A percentile compares a stretch with the other conserved stretches of the same genome.
Conservation (phyloP, 2,113 vertebrate species). For the Brachypteracias leptosomus region DNA sequence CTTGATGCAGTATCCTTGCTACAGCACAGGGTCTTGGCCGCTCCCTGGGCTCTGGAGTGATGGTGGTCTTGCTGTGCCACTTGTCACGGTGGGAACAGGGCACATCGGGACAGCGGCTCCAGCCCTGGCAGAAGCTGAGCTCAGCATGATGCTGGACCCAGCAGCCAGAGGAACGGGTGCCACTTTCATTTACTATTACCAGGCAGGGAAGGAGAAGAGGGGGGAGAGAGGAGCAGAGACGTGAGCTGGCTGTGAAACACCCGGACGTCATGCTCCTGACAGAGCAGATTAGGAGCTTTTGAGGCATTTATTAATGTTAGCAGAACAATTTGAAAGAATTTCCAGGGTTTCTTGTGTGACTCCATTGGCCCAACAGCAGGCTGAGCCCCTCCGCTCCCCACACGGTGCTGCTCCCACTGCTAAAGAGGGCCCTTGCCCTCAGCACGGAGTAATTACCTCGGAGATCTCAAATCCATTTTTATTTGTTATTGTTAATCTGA, state of each 20-base stretch:
- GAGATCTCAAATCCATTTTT: slow-evolving; percentile 68
- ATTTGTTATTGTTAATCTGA: slow-evolving; percentile 69
- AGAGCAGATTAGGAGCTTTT: slow-evolving; percentile 66
- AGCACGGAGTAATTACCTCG: slow-evolving; percentile 52
- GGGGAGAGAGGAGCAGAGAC: slow-evolving; percentile 9
- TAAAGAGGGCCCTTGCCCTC: slow-evolving; percentile 63
- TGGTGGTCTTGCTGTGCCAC: fast-evolving
- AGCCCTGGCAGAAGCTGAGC: background rate
- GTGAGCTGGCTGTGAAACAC: slow-evolving; percentile 60
- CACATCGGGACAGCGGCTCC: background rate
- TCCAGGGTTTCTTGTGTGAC: slow-evolving; percentile 53
- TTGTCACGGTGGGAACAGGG: background rate
- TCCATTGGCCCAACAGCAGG: slow-evolving; percentile 50
- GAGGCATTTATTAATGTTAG: slow-evolving; percentile 71
- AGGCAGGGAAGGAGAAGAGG: slow-evolving; percentile 3
- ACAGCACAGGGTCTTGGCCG: background rate
- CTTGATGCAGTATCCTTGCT: background rate
- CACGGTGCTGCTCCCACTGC: background rate
- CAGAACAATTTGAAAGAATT: slow-evolving; percentile 69
- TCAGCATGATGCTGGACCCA: background rate
- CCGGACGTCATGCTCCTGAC: slow-evolving; percentile 56
- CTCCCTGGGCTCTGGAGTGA: background rate
- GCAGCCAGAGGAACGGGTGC: background rate
- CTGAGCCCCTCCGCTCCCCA: background rate
- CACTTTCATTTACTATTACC: slow-evolving; percentile 50